Base-by-base conservation (phyloP, 2,797 vertebrate genomes). In the Gastrophryne carolinensis region DNA sequence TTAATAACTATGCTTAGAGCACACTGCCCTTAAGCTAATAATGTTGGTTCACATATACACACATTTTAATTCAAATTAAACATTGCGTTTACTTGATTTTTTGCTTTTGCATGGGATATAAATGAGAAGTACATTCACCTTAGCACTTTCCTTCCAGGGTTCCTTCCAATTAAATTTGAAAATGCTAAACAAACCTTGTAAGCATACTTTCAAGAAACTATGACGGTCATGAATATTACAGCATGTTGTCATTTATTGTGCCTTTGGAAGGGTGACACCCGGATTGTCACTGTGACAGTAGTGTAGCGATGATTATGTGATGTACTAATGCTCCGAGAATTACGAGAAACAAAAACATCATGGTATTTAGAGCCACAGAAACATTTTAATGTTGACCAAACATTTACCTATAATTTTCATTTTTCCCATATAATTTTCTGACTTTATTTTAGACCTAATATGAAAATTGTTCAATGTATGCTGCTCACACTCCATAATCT, bases 11-110 rank as follows among this genome's bases (percentile, higher is more conserved):
- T 71, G 52, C 60, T 71, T 58, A 37, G 37, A 71, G 67, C 35
- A 57, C 67, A 64, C 57, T 77, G 75, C 50, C 75, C 67, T 77
- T 71, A 65, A 71, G 75, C 75, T 71, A 71, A 77, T 63, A 71
- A 49, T 70, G 56, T 35, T 63, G 50, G 75, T 64, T 57, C 71
- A 71, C 52, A n/a, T 64, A 77, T 65, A 32, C 32, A 65, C 60
- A 77, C 53, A 77, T 71, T 77, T 77, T 71, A 77, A 77, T 77
- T 65, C 49, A 65, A 77, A 50, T 50, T 58, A 77, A 77, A 77
- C 71, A 77, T 71, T 77, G 75, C 57, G 71, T 58, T 64, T 19
- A 57, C 50, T 71, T 63, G 53, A 60, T 64, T 71, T 77, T 77
- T 49, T 57, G 49, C 65, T 77, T 37, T 73, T 71, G 37, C 60